Percentiles rank a stretch among this genome's conserved stretches.
phyloP scores from a whole-genome alignment of 2,888 invertebrate genomes.

The Pachymerium ferrugineum region DNA sequence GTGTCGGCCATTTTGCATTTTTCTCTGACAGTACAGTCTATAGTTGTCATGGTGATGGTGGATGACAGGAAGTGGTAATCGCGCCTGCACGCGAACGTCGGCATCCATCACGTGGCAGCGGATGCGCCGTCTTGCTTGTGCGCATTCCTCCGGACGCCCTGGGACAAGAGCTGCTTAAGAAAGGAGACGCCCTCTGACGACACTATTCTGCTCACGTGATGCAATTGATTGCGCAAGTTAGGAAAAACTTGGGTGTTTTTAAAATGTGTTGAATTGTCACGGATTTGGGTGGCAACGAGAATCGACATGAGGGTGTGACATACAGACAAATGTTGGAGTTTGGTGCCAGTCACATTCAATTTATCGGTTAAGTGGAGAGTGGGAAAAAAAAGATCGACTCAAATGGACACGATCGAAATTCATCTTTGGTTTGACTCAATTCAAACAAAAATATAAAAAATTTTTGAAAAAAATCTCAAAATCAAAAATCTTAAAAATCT shows the following conservation, averaged over 20 bases:
- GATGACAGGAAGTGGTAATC: conserved; percentile 27
- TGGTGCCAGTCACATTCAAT: background rate
- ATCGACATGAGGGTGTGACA: background rate
- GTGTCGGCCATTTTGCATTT: conserved; percentile 13
- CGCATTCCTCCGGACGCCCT: background rate
- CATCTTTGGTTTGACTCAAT: too few relatives aligned
- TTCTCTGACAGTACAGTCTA: background rate
- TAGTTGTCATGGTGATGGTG: background rate
- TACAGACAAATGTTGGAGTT: background rate
- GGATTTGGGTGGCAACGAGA: too few relatives aligned
- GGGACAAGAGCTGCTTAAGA: background rate
- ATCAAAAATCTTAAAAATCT: too few relatives aligned
- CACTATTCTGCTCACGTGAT: too few relatives aligned
- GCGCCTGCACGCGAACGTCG: background rate
- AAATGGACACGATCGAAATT: background rate
- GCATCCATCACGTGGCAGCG: conserved; percentile 5
- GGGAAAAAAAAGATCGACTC: background rate
- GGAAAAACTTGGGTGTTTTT: too few relatives aligned
- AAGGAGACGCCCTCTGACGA: background rate
- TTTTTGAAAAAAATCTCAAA: too few relatives aligned
- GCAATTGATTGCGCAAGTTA: too few relatives aligned
- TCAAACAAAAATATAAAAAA: too few relatives aligned
- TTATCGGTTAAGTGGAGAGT: background rate
- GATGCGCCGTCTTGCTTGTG: background rate
- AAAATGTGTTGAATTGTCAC: too few relatives aligned